A percentile compares a stretch with the other conserved stretches of the same genome.
Conservation (phyloP, 2,113 vertebrate genomes). For the Callionymus lyra region DNA sequence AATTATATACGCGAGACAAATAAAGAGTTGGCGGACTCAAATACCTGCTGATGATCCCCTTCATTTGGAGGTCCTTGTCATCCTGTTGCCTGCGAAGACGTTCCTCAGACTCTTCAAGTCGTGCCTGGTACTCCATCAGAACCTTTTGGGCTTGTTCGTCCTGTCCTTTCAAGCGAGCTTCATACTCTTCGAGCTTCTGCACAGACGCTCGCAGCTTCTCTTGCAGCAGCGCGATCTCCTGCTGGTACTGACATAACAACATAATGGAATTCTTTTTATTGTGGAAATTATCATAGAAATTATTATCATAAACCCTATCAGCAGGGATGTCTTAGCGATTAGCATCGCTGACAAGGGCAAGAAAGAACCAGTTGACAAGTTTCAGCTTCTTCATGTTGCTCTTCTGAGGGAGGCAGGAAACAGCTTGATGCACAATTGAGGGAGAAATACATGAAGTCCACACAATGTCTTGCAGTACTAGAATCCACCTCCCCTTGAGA, state of each 20-base stretch:
- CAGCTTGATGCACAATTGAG: too few species aligned
- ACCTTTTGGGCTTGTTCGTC: slow-evolving; percentile 94
- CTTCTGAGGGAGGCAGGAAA: too few species aligned
- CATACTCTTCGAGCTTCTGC: slow-evolving; percentile 95
- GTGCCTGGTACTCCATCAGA: slow-evolving; percentile 91
- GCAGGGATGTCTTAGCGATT: slow-evolving; percentile 5
- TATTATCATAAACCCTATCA: slow-evolving; percentile 7
- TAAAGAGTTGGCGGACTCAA: not conserved
- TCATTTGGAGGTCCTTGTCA: slow-evolving; percentile 98
- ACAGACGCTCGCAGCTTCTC: slow-evolving; percentile 88
- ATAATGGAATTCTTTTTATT: not conserved
- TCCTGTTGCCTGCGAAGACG: slow-evolving; percentile 92
- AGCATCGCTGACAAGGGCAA: slow-evolving; percentile 6
- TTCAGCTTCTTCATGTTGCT: slow-evolving; percentile 4
- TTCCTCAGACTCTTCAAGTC: slow-evolving; percentile 94
- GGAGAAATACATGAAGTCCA: too few species aligned
- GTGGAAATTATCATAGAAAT: slow-evolving; percentile 1
- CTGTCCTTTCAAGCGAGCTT: slow-evolving; percentile 89
- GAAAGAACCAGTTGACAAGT: slow-evolving; percentile 6
- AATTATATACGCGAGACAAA: too few species aligned
- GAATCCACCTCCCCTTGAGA: too few species aligned
- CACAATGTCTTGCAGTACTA: too few species aligned
- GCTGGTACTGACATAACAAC: slow-evolving; percentile 70
- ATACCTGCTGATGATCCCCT: slow-evolving; percentile 97
- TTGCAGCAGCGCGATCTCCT: slow-evolving; percentile 89